Base-by-base conservation (phyloP, 2,888 invertebrate species). In the Coelopa pilipes region DNA sequence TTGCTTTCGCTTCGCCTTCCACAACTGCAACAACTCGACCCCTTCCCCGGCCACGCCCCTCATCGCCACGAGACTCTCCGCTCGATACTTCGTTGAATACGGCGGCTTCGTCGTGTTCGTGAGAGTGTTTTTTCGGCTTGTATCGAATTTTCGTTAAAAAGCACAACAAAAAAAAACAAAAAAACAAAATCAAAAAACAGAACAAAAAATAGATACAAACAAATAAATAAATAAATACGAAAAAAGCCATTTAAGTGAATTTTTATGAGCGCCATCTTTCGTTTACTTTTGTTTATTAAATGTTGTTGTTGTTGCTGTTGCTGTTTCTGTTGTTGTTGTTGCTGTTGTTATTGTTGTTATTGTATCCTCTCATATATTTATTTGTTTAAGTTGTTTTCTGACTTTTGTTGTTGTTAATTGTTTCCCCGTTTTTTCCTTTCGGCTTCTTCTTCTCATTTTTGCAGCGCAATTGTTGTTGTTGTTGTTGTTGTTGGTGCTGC, bases 391-490 rank as follows among this genome's bases (percentile, higher is more conserved):
- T 11, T 11, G 49, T 49, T 11, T 49, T 49, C 10, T 49, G 49
- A 17, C 11, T 59, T 59, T 59, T 59, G n/a, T 59, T 59, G n/a
- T 60, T 60, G 15, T 34, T 24, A 34, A 34, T 34, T 34, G 34
- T 34, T 34, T 34, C 34, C 7, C 7, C 34, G 2, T 34, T 7
- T 34, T 34, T 7, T 34, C 7, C 7, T 34, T 46, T 65, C 46
- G 19, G 15, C 46, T 47, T 17, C 19, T 19, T 45, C 46, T 47
- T 17, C 19, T 19, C 21, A 21, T 66, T 50, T 66, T 66, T 66
- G 66, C 66, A 66, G 50, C 66, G 19, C 1, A 50, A 21, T 66
- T 66, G 12, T 47, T 50, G 66, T 49, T 66, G 47, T 65, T 65
- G 21, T 49, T 47, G 19, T 47, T 66, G 9, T 49, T 9, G 65